Base-by-base conservation (phyloP, 1,140 invertebrate genomes). In the Drosophila sucinea region DNA sequence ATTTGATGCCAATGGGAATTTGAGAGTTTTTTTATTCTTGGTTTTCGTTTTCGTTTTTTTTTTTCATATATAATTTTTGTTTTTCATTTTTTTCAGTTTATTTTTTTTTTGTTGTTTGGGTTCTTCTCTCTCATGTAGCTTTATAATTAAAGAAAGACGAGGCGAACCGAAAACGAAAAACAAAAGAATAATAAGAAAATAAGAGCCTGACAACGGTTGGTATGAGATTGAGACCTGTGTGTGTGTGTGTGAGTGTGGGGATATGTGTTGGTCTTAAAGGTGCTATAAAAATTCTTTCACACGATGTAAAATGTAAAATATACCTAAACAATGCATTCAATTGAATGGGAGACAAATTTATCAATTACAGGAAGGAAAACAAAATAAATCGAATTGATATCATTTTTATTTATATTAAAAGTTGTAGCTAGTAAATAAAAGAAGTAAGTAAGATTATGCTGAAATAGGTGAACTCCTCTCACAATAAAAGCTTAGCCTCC, bases 1-100 rank as follows among this genome's bases (percentile, higher is more conserved):
- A 86, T 87, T 86, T 86, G 72, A 76, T 87, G 82, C 78, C 82
- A 85, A 78, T 81, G 81, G 81, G 82, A 82, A 82, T 82, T 75
- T 77, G 74, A 77, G 67, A 51, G 44, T 60, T 47, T 35, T 44
- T 51, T 44, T 55, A 10, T 17, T 60, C 40, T 30, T 32, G n/a
- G 30, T 32, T 33, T 17, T 32, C 29, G 17, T 17, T 11, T 33
- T 33, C 7, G 5, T 33, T 27, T 30, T 33, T 68, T 6, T n/a
- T 57, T 57, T 23, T 44, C 2, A 29, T 57, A 32, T 40, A 41
- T 60, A 33, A n/a, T 38, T 23, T 51, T 10, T 51, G 5, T 11
- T 47, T 47, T 47, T 47, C 4, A 4, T 6, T 32, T 44, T 65
- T 32, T 25, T 25, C 10, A 4, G 23, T 17, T 11, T 27, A 55